Evolutionary conservation across 1,140 invertebrate genomes (phyloP), one percentile per base, ranked within the genome.

Genomic region (Drosophila malerkotliana): DNA sequence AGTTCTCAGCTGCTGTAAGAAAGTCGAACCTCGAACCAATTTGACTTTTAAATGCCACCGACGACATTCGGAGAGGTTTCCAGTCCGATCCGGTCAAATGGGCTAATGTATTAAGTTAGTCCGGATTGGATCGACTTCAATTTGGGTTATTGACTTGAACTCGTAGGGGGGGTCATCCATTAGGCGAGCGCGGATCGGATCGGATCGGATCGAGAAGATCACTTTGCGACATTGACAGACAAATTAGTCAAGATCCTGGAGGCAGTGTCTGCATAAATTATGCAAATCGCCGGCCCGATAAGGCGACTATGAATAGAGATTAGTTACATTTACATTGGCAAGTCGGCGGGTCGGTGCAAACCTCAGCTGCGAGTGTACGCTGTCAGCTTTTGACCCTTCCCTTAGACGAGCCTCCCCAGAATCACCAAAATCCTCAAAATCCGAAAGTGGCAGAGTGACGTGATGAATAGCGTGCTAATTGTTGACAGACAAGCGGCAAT

Each of bases 381-480:
- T 28, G 26, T 6, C 26, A 4, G 4, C 6, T 60, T 57, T 28
- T 68, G 66, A 56, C 66, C 66, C 66, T 69, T n/a, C 10, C 10
- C 37, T 10, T 14, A 44, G 14, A 4, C 55, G 55, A 79, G 63
- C 77, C 71, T 49, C 45, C 44, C 45, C 15, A 49, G 15, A 56
- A 15, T 30, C 24, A 18, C 39, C 44, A 15, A 63, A 63, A 52
- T 48, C 51, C 30, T n/a, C 52, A 37, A 60, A 66, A 44, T 44
- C 41, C 45, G 41, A 69, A 56, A 69, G 41, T 45, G 72, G 28
- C 63, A 45, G 61, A 83, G 62, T 88, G 83, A 88, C 74, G 68
- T 91, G 89, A 91, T 91, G 89, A 91, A 91, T 91, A 90, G 89
- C 89, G 89, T 91, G 89, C 89, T 91, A 91, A 91, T 91, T 91